Evolutionary conservation across 37 sponge, comb jelly and placozoan genomes (phyloP).

Genomic region (Ianthella basta): DNA sequence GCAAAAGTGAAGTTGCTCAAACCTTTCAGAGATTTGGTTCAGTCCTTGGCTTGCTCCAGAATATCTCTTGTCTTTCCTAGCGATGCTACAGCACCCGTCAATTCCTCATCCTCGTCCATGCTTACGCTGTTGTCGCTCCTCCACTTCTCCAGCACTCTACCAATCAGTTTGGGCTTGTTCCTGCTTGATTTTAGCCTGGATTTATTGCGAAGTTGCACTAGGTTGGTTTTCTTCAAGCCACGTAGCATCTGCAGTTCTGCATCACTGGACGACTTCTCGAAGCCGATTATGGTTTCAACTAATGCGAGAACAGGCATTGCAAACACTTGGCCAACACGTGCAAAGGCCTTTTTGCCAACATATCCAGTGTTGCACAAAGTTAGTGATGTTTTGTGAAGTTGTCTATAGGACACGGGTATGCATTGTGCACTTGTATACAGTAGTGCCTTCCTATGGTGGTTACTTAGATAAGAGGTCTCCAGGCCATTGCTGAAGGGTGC

Average conservation of each 20-base stretch:
- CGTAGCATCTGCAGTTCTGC: neutral
- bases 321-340: neutral
- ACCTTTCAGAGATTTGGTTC: too few relatives aligned
- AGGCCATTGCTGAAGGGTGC: too few relatives aligned
- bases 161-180: neutral
- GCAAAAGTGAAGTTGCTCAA: neutral
- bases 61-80: neutral
- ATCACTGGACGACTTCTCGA: neutral
- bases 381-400: constrained; percentile 5
- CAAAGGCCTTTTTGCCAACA: constrained; percentile 16
- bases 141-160: neutral
- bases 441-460: too few relatives aligned
- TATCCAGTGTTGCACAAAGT: neutral
- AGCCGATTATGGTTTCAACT: neutral
- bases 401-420: too few relatives aligned
- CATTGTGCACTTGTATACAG: too few relatives aligned
- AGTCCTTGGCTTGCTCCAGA: neutral
- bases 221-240: neutral
- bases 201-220: neutral
- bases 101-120: neutral
- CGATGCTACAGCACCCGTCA: neutral
- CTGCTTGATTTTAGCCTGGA: neutral
- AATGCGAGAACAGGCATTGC: neutral
- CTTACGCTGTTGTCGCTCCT: neutral
- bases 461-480: too few relatives aligned